A percentile compares a stretch with the other conserved stretches of the same genome.
These are phyloP conservation scores for Dolichomitus sp. DNA, from an alignment of 2,888 invertebrate species.

Conservation along the genomic window DNA sequence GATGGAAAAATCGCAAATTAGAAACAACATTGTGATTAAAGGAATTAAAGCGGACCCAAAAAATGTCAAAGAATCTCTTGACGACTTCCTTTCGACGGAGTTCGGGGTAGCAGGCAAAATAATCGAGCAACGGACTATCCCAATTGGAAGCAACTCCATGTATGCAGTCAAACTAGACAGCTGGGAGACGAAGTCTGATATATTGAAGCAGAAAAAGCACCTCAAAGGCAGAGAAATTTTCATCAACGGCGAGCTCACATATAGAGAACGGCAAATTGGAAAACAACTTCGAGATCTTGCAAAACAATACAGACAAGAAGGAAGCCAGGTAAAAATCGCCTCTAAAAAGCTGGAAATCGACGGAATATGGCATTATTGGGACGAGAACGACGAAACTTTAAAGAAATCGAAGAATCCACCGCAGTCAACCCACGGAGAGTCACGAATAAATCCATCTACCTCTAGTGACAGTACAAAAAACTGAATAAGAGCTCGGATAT, in stretches of 20 bases:
- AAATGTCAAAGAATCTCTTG: background rate
- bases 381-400: background rate
- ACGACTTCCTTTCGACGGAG: background rate
- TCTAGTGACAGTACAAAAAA: background rate
- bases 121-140: background rate
- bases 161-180: slow-evolving; percentile 23
- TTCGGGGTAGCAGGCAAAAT: background rate
- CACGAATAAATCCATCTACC: background rate
- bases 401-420: slow-evolving; percentile 12
- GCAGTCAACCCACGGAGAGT: background rate
- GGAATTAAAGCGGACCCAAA: background rate
- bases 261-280: slow-evolving; percentile 24
- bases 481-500: background rate
- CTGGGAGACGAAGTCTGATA: slow-evolving; percentile 21
- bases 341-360: background rate
- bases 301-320: background rate
- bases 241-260: slow-evolving; percentile 12
- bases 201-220: background rate
- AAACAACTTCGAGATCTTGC: slow-evolving; percentile 26
- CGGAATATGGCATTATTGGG: background rate
- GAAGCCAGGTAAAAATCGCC: background rate
- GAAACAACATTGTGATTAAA: background rate
- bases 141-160: background rate
- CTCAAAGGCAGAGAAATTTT: slow-evolving; percentile 7
- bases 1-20: slow-evolving; percentile 9